Percentiles rank a stretch among this genome's conserved stretches.
Conservation (phyloP, 2,888 invertebrate species). For the Halocaridina rubra region DNA sequence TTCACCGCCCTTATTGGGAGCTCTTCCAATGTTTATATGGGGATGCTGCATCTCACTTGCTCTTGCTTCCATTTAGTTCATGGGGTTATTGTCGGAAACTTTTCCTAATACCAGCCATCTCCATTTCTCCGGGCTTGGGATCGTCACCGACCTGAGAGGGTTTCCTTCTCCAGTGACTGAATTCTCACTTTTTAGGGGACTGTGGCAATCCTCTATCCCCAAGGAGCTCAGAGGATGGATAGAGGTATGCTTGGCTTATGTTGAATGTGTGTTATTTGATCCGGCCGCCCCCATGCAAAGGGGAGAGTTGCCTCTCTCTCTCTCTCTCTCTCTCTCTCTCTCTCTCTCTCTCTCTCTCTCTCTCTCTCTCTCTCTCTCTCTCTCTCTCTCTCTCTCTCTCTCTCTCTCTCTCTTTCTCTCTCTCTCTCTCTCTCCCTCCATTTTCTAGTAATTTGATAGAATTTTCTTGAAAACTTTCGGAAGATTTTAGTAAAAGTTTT, state of each 20-base stretch:
- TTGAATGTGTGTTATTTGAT: background rate
- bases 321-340: slow-evolving; percentile 28
- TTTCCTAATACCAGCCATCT: background rate
- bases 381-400: slow-evolving; percentile 9
- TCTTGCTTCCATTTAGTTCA: too few relatives aligned
- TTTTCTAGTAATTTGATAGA: background rate
- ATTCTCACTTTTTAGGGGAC: too few relatives aligned
- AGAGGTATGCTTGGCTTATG: too few relatives aligned
- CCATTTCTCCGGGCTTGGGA: background rate
- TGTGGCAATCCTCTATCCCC: too few relatives aligned
- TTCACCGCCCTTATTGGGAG: background rate
- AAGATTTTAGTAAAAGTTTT: background rate
- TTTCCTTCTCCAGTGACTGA: background rate
- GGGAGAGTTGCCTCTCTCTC: background rate
- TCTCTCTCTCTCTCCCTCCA: slow-evolving; percentile 12
- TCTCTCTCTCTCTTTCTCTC: slow-evolving; percentile 21
- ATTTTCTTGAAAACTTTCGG: too few relatives aligned
- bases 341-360: background rate
- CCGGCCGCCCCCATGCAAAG: background rate
- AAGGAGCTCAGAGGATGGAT: too few relatives aligned
- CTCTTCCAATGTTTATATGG: too few relatives aligned
- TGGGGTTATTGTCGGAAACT: too few relatives aligned
- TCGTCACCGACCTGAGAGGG: background rate
- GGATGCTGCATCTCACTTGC: too few relatives aligned
- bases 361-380: background rate